Evolutionary conservation across 2,797 vertebrate genomes (phyloP), one percentile per base, ranked within the genome.

Genomic region (Channa striata): DNA sequence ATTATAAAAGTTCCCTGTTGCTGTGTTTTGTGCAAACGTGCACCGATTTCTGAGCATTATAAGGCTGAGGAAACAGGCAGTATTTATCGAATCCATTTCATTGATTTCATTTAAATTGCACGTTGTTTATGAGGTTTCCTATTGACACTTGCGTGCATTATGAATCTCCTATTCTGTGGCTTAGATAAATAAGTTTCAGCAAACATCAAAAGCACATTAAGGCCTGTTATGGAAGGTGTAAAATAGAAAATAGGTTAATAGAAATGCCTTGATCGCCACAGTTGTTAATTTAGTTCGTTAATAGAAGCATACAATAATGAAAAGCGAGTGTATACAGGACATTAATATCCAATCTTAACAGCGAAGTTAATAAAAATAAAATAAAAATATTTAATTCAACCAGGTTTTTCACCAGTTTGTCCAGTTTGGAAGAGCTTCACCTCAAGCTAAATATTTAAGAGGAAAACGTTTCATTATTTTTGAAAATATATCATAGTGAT

Each of bases 101-200:
- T 90, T 80, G 89, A 90, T 88, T 90, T 72, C 17, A 80, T 82
- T 83, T 81, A 77, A 88, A 75, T 48, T 59, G 70, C 76, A 30
- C 13, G 58, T 66, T 64, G 50, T 71, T 81, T 76, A 7, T 81
- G 78, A 47, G 68, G 58, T 71, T 83, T 84, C 39, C 64, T 80
- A 63, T 77, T 77, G 80, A 81, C 73, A 72, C 63, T 78, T 53
- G 44, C 39, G 73, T 81, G 77, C 44, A 73, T 77, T 76, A 56
- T 75, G 68, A 69, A 73, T 73, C 60, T 70, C 25, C 49, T 70
- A 54, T 39, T 59, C 2, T 65, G 59, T 73, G 59, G 19, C 4
- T 43, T 19, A 16, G 23, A 25, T 21, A 59, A 44, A 63, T 72
- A 50, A 47, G 53, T 61, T 74, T 70, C 9, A 34, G 33, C 36